Conservation (phyloP, 2,888 invertebrate species). For the Mythimna ferrago region DNA sequence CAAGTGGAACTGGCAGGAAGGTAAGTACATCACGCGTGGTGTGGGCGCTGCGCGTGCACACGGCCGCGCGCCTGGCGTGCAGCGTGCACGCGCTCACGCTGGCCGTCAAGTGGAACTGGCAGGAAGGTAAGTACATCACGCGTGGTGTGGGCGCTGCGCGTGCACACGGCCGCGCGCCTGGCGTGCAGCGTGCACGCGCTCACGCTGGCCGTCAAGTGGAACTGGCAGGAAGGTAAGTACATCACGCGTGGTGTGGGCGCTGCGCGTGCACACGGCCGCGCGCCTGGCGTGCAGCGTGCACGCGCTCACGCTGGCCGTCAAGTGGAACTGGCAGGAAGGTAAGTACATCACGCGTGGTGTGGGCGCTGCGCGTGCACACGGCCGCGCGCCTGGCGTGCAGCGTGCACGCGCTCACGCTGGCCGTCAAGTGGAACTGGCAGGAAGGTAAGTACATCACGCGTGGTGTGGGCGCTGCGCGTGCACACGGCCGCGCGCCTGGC, state of each 20-base stretch:
- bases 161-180: constrained; percentile 70
- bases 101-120: constrained; percentile 71
- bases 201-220: constrained; percentile 73
- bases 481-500: constrained; percentile 69
- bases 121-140: constrained; percentile 65
- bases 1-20: constrained; percentile 70
- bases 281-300: constrained; percentile 63
- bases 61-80: constrained; percentile 68
- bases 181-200: constrained; percentile 65
- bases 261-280: constrained; percentile 77
- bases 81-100: constrained; percentile 68
- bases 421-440: constrained; percentile 71
- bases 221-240: constrained; percentile 49
- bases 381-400: constrained; percentile 67
- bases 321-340: constrained; percentile 70
- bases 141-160: constrained; percentile 78
- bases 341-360: constrained; percentile 70
- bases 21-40: constrained; percentile 69
- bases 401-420: constrained; percentile 67
- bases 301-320: constrained; percentile 66
- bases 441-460: constrained; percentile 67
- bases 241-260: constrained; percentile 75
- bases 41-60: constrained; percentile 77
- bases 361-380: constrained; percentile 77
- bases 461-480: constrained; percentile 78